These are phyloP conservation scores for Dorcus parallelipipedus DNA, from an alignment of 2,888 invertebrate genomes.

Conservation along the genomic window DNA sequence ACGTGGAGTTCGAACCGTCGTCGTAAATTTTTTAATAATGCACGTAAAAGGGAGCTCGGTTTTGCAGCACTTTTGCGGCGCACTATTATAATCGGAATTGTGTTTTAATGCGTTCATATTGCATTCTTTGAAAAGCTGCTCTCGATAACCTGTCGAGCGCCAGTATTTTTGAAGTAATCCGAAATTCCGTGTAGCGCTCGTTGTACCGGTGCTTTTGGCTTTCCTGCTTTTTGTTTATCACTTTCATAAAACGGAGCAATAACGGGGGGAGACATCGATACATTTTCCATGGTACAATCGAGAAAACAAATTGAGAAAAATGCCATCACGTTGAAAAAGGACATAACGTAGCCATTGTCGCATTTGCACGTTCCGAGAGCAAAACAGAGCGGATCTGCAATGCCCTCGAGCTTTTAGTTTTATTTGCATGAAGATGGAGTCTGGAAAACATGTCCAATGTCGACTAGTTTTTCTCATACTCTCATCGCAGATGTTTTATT, in stretches of 20 bases:
- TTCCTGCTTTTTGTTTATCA: slow-evolving; percentile 27
- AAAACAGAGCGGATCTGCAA: background rate
- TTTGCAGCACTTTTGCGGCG: background rate
- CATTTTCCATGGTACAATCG: slow-evolving; percentile 32
- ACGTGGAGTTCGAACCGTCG: no score
- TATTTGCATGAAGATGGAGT: slow-evolving; percentile 30
- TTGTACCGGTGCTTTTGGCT: slow-evolving; percentile 18
- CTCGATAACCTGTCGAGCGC: slow-evolving; percentile 2
- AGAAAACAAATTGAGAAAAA: slow-evolving; percentile 34
- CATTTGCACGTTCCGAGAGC: slow-evolving; percentile 23
- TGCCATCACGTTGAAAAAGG: slow-evolving; percentile 23
- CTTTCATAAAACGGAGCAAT: slow-evolving; percentile 32
- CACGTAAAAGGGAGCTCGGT: no score
- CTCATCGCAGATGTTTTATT: no score
- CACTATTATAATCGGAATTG: slow-evolving; percentile 24
- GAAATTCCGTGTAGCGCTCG: background rate
- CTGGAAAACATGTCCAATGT: slow-evolving; percentile 24
- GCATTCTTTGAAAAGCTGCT: background rate
- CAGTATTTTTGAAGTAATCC: background rate
- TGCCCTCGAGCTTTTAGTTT: slow-evolving; percentile 21
- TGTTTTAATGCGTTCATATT: no score
- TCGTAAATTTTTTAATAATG: no score
- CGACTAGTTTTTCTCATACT: no score
- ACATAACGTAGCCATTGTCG: slow-evolving; percentile 24
- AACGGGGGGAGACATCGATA: slow-evolving; percentile 8